phyloP scores from a whole-genome alignment of 2,888 invertebrate species.

The Hanleya hanleyi region DNA sequence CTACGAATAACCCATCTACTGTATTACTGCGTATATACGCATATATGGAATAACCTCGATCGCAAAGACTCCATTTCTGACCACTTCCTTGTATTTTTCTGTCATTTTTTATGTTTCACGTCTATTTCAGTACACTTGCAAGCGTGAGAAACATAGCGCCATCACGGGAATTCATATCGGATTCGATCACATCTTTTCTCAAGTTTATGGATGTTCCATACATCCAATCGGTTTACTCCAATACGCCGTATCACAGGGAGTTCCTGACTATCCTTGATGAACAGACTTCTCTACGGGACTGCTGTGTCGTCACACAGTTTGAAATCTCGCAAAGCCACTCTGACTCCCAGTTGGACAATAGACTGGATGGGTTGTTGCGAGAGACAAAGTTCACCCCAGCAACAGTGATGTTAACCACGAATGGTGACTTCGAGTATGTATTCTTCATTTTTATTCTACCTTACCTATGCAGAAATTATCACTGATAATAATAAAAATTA shows the following conservation, averaged over 20 bases:
- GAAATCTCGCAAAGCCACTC: not conserved
- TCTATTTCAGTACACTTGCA: no score
- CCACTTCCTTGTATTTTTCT: no score
- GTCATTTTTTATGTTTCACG: no score
- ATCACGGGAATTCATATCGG: not conserved
- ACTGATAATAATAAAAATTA: no score
- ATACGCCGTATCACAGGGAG: not conserved
- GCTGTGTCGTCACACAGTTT: slow-evolving; percentile 5
- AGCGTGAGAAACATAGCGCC: not conserved
- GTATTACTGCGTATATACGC: no score
- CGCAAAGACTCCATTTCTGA: no score
- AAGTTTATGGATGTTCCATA: not conserved
- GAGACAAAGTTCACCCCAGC: not conserved
- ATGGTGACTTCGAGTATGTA: not conserved
- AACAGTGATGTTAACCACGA: not conserved
- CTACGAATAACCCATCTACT: no score
- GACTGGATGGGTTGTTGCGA: not conserved
- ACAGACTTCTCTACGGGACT: not conserved
- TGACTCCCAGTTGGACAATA: not conserved
- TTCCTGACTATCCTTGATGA: not conserved
- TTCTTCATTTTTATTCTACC: no score
- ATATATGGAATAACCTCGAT: no score
- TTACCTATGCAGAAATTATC: no score
- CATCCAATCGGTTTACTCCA: not conserved
- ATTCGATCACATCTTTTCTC: not conserved